Base-by-base conservation (phyloP, 2,888 invertebrate genomes). In the Sarcophaga caerulescens region DNA sequence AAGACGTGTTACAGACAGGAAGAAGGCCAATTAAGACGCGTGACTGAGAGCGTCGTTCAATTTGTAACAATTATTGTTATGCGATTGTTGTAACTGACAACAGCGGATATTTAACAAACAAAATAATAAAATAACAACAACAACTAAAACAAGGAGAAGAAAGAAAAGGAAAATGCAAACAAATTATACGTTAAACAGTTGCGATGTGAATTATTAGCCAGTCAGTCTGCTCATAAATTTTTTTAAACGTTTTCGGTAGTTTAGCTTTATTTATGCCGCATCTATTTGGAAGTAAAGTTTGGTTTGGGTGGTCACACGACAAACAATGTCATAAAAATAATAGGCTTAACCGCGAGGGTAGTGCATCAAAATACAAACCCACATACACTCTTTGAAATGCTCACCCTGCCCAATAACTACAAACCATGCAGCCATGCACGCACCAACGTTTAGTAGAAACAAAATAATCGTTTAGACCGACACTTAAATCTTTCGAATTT, bases 1-100 rank as follows among this genome's bases (percentile, higher is more conserved):
- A 52, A 52, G 75, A 81, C 60, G 69, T 81, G 74, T 60, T 44
- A 63, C 35, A 83, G n/a, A 80, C 80, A 83, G 87, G 82, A 75
- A 87, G 85, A 87, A 78, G 80, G 75, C 78, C 87, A 85, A 82
- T 92, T 91, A 89, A 88, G 91, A 86, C 93, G 92, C 92, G 93
- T 93, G 93, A 89, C 90, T 80, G 89, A 79, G 88, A 90, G 88
- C 93, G 92, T 74, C 93, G 93, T 92, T 92, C 92, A 92, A 91
- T 92, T 93, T 93, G 92, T 91, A 90, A 90, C 93, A 92, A 92
- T 93, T 92, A 76, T 75, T 92, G 92, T 91, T 92, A 91, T 92
- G 52, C 52, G 52, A 52, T 12, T 52, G 52, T 52, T 10, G 90
- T 91, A 91, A 90, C 88, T 89, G 88, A 76, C 85, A 87, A 75